Evolutionary conservation across 2,888 invertebrate genomes (phyloP).

Genomic region (Drosophila percnosoma): DNA sequence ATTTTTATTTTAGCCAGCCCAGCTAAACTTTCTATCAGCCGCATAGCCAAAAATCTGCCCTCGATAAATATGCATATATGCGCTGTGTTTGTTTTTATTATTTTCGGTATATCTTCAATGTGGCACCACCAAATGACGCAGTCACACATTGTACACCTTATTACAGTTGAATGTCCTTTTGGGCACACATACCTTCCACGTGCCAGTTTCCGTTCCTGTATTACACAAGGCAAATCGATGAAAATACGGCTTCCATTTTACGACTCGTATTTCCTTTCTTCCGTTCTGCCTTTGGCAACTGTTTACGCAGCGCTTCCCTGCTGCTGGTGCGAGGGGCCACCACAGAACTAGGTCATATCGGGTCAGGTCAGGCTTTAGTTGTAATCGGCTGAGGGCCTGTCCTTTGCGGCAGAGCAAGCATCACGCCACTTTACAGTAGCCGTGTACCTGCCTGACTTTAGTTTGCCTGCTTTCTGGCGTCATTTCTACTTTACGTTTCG

Average conservation of each 20-base stretch:
- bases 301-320: slow-evolving; percentile 27
- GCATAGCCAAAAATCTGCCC: slow-evolving; percentile 20
- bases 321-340: slow-evolving; percentile 44
- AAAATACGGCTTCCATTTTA: slow-evolving; percentile 60
- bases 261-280: slow-evolving; percentile 36
- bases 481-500: slow-evolving; percentile 26
- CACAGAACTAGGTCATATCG: slow-evolving; percentile 69
- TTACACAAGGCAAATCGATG: slow-evolving; percentile 62
- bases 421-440: slow-evolving; percentile 58
- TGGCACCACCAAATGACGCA: slow-evolving; percentile 30
- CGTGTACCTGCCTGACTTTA: background rate
- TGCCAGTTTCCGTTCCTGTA: slow-evolving; percentile 1
- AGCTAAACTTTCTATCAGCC: slow-evolving; percentile 43
- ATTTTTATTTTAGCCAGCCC: slow-evolving; percentile 9
- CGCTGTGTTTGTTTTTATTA: background rate
- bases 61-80: slow-evolving; percentile 3
- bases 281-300: slow-evolving; percentile 24
- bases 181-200: slow-evolving; percentile 10
- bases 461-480: slow-evolving; percentile 51
- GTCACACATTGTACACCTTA: slow-evolving; percentile 1
- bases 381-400: slow-evolving; percentile 11
- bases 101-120: background rate
- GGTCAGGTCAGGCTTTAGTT: slow-evolving; percentile 30
- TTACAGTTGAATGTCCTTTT: slow-evolving; percentile 69
- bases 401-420: slow-evolving; percentile 15